These are phyloP conservation scores for Carcina quercana DNA, from an alignment of 2,888 invertebrate genomes.

Conservation along the genomic window DNA sequence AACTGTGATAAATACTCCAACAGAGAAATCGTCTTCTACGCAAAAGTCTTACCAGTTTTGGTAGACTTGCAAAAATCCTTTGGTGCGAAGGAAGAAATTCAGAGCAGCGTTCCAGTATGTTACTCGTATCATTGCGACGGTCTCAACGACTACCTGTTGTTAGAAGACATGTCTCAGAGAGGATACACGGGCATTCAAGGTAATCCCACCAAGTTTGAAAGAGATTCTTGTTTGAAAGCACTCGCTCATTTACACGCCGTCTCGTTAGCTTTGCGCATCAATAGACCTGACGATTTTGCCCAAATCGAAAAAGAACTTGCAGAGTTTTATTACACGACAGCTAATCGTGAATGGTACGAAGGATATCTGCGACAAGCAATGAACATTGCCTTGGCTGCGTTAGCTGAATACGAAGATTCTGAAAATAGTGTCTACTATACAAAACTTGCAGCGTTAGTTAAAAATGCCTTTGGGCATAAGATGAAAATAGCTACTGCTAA, in stretches of 20 bases:
- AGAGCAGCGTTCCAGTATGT: conserved; percentile 29
- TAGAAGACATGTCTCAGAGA: conserved; percentile 36
- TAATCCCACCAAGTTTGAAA: conserved; percentile 24
- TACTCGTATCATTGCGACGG: conserved; percentile 33
- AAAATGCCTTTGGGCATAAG: conserved; percentile 28
- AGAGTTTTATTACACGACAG: conserved; percentile 34
- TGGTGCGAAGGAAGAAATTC: conserved; percentile 34
- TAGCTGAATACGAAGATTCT: conserved; percentile 29
- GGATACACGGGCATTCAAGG: conserved; percentile 24
- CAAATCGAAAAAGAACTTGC: conserved; percentile 24
- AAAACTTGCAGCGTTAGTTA: conserved; percentile 29
- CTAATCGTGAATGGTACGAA: conserved; percentile 32
- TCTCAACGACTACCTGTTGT: conserved; percentile 34
- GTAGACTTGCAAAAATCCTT: conserved; percentile 27
- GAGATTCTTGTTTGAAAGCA: conserved; percentile 27
- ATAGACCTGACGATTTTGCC: conserved; percentile 28
- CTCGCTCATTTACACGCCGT: conserved; percentile 46
- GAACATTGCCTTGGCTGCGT: conserved; percentile 26
- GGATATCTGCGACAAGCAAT: conserved; percentile 31
- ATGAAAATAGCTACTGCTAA: conserved; percentile 21
- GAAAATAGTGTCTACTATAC: conserved; percentile 32
- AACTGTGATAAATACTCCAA: conserved; percentile 26
- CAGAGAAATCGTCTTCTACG: conserved; percentile 35
- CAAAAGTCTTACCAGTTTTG: conserved; percentile 29
- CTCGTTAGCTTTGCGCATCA: conserved; percentile 32